A percentile compares a stretch with the other conserved stretches of the same genome.
These are phyloP conservation scores for Elephantulus edwardii DNA, from an alignment of 2,113 vertebrate species.

Conservation along the genomic window DNA sequence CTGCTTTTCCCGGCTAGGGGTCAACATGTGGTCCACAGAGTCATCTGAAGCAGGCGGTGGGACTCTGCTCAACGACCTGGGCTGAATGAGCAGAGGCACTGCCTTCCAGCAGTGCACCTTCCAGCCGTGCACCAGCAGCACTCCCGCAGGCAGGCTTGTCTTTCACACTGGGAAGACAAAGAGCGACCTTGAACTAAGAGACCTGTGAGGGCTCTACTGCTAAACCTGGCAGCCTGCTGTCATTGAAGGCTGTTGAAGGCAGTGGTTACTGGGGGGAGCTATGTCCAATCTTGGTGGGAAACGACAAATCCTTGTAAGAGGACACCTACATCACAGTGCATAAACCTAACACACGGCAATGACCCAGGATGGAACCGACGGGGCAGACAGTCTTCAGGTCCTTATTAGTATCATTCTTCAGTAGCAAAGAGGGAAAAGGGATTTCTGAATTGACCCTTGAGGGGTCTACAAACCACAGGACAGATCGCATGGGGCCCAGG, in stretches of 20 bases:
- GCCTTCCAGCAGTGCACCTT: not conserved
- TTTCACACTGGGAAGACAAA: not conserved
- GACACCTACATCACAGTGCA: not conserved
- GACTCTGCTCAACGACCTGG: not conserved
- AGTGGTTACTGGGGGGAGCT: not conserved
- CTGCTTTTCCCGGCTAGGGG: not conserved
- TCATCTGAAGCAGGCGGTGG: not conserved
- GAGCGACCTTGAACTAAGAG: not conserved
- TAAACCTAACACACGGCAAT: not conserved
- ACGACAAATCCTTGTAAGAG: not conserved
- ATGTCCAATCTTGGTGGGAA: not conserved
- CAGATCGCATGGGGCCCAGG: not conserved
- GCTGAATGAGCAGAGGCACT: not conserved
- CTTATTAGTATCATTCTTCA: fast-evolving
- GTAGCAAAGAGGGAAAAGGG: not conserved
- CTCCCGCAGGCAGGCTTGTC: not conserved
- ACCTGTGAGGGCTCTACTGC: not conserved
- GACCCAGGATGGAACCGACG: not conserved
- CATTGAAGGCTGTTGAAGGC: not conserved
- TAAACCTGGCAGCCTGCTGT: not conserved
- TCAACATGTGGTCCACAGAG: not conserved
- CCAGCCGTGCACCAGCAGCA: not conserved
- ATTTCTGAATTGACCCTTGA: not conserved
- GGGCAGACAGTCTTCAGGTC: not conserved
- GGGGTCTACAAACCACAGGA: not conserved